phyloP scores from a whole-genome alignment of 1,140 invertebrate species.

The Medauroidea extradentata region DNA sequence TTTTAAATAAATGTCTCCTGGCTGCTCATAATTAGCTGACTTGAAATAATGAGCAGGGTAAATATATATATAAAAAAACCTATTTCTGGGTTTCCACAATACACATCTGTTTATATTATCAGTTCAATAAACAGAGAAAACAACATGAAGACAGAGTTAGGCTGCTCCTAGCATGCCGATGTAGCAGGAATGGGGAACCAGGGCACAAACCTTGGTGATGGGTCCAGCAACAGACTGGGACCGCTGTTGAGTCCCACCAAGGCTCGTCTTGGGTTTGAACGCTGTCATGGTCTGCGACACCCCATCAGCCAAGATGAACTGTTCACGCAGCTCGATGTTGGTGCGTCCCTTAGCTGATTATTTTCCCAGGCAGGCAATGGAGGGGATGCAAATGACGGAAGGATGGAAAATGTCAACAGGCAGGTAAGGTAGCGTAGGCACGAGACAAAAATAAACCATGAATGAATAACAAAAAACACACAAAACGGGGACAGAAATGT shows the following conservation, averaged over 20 bases:
- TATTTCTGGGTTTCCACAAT: not conserved
- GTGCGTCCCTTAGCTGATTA: conserved; percentile 89
- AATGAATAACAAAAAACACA: not conserved
- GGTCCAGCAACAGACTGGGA: conserved; percentile 68
- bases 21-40: no score
- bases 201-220: conserved; percentile 81
- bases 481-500: not conserved
- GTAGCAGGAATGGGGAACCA: not conserved
- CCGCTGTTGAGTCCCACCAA: conserved; percentile 64
- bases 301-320: conserved; percentile 96
- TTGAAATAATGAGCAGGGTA: no score
- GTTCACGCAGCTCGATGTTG: conserved; percentile 97
- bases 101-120: no score
- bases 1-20: no score
- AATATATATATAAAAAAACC: no score
- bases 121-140: not conserved
- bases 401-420: conserved; percentile 12
- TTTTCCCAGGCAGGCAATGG: no score
- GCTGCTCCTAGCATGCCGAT: not conserved
- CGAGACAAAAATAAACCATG: not conserved
- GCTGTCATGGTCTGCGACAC: conserved; percentile 96
- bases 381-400: not conserved
- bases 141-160: not conserved
- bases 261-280: conserved; percentile 85
- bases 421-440: not conserved